Evolutionary conservation across 2,797 vertebrate genomes (phyloP), one percentile per base, ranked within the genome.

Genomic region (Chelidonichthys spinosus): DNA sequence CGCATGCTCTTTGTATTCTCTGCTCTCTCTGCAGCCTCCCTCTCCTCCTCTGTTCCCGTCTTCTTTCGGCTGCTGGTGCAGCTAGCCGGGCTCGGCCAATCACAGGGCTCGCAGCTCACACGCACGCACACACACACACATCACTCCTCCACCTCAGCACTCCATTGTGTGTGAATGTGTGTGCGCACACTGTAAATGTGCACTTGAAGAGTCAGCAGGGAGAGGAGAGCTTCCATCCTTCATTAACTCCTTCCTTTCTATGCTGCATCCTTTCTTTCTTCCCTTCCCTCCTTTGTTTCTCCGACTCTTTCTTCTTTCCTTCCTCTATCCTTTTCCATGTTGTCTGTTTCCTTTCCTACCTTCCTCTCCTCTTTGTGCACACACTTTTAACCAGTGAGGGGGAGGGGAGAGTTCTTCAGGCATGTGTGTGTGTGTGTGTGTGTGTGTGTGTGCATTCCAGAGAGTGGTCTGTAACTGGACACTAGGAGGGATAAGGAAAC

Each of bases 1-100:
- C 85, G 79, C 82, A 83, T 46, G 71, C 80, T 87, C 89, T 89
- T 91, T 91, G 86, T 89, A 85, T 86, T 83, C 80, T 72, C 77
- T 74, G 78, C 65, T 81, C 77, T 85, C 56, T 85, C 89, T 87
- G 87, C 88, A 85, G 84, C 86, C 87, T 42, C 55, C 46, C 49
- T 25, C 76, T 82, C 69, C 74, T 79, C 74, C 78, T 89, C 86
- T 78, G 76, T 69, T 85, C 77, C 59, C 11, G 7, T 79, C 78
- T 83, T 82, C 86, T 87, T 84, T 86, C 68, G 61, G 80, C 89
- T 86, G 87, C 72, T 91, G 88, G 89, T 89, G 90, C 90, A 92
- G 89, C 89, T 90, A 69, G 59, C 52, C 63, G 50, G 33, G 64
- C 64, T 89, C 79, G 79, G 76, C 92, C 92, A 92, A 93, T 92